Evolutionary conservation across 2,888 invertebrate genomes (phyloP).

Genomic region (Lottia scabra): DNA sequence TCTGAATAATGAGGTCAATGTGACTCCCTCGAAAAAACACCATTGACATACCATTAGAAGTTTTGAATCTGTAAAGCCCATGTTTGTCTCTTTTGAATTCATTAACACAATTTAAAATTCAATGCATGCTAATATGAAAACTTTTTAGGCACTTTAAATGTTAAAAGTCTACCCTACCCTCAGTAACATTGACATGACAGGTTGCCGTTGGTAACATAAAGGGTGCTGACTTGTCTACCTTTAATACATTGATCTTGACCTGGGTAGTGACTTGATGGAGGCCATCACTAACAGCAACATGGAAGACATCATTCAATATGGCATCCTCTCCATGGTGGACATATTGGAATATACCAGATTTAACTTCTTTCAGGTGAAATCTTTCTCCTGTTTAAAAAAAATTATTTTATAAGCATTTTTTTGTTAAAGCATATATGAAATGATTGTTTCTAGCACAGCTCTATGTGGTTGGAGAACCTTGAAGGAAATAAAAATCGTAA

Average conservation of each 20-base stretch:
- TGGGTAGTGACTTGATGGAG: conserved; percentile 40
- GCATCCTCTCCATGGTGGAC: conserved; percentile 43
- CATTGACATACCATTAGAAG: too few species aligned
- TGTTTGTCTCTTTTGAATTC: too few species aligned
- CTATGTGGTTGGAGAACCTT: neutral
- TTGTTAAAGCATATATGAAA: too few species aligned
- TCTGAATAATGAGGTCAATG: too few species aligned
- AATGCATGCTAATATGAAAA: too few species aligned
- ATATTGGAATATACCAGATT: conserved; percentile 51
- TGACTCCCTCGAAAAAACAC: too few species aligned
- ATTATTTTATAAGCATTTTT: too few species aligned
- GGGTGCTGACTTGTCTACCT: conserved; percentile 54
- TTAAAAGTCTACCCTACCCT: conserved; percentile 40
- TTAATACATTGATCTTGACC: conserved; percentile 45
- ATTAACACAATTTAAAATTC: too few species aligned
- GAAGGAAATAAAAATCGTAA: neutral
- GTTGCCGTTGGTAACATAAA: conserved; percentile 46
- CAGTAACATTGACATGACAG: conserved; percentile 49
- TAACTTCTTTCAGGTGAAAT: conserved; percentile 50
- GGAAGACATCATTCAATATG: conserved; percentile 42
- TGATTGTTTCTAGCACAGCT: too few species aligned
- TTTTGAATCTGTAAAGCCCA: too few species aligned
- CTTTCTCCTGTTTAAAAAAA: conserved; percentile 44
- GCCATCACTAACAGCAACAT: conserved; percentile 52
- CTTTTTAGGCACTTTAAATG: neutral